Base-by-base conservation (phyloP, 2,797 vertebrate genomes). In the Artibeus jamaicensis region DNA sequence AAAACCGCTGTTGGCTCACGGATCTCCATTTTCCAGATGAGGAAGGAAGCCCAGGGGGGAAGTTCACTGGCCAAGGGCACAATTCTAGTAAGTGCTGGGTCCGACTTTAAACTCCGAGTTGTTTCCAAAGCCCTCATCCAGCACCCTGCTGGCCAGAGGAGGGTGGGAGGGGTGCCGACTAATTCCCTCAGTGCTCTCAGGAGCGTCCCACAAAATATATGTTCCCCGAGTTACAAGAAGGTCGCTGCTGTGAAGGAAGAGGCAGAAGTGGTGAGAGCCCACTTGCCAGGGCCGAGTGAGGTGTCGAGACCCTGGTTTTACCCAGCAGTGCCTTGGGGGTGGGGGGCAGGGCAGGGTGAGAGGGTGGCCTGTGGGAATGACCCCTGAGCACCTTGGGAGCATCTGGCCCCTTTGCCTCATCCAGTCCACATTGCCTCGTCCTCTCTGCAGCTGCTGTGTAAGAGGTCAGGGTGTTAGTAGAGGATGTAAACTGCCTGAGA, bases 311-410 rank as follows among this genome's bases (percentile, higher is more conserved):
- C 29, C 59, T 44, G 65, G 62, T 48, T 50, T 85, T 44, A 59
- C 3, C 10, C 59, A 39, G 9, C 6, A 55, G n/a, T 5, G 18
- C 39, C 15, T 24, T 21, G 9, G 21, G 26, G 46, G n/a, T n/a
- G 15, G 48, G 15, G 26, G 22, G 26, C 0, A 4, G 21, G 53
- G 46, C 22, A 6, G 50, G 46, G 9, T 15, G 53, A 26, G 18
- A 34, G n/a, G 46, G 50, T 55, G 74, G 1, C 5, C 8, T 0
- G 8, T 32, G 29, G 39, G 29, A 22, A 2, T 48, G 18, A 42
- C 44, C 44, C 15, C 19, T 0, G 42, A 21, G 15, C 0, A 0
- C 44, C n/a, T 12, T 3, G 11, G 29, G 34, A 22, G 9, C 21
- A 0, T 4, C 68, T 5, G 39, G 34, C 22, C 39, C 26, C 4